Evolutionary conservation across 2,797 vertebrate species (phyloP), one percentile per base, ranked within the genome.

Genomic region (Sebastiscus tertius): DNA sequence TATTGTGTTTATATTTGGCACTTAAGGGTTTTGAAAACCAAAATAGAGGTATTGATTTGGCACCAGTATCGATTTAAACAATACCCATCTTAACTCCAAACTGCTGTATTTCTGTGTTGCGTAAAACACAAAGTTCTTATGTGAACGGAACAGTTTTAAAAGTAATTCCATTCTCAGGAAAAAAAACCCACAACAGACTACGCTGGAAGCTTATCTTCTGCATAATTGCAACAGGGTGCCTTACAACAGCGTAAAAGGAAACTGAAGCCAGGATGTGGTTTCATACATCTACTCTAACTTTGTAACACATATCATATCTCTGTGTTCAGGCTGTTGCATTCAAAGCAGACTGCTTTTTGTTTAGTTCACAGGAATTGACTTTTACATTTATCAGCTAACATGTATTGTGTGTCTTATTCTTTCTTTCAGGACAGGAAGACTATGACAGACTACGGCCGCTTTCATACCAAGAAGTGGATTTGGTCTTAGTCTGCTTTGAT

Each of bases 371-470:
- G 2, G 12, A 42, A 16, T 12, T 59, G 14, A 24, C 29, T 33
- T 33, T 55, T 13, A 18, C 14, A 22, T 69, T 18, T 9, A 14
- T 31, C 26, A 14, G 29, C 14, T 61, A 49, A 75, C 61, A 22
- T n/a, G 26, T 52, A 13, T 52, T 72, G 13, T 62, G 4, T 77
- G 39, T 20, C 4, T 77, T 42, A 42, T 42, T 72, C 14, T 20
- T 22, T 36, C 20, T 93, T 94, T 75, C 85, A 99, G 99, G 99
- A 55, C 99, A 99, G 91, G 98, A 99, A 8, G 99, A 99, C 93
- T 99, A 99, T 0, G 99, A 99, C 82, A 93, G 99, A 6, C 94
- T 99, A 0, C 95, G 99, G 26, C 99, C 99, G 0, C 97, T 99
- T 26, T 98, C 98, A 1, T 99, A 99, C 93, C 97, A 98, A 91